A percentile compares a stretch with the other conserved stretches of the same genome.
Evolutionary conservation across 2,888 invertebrate species (phyloP).

Genomic region (Drosophila aldrichi): DNA sequence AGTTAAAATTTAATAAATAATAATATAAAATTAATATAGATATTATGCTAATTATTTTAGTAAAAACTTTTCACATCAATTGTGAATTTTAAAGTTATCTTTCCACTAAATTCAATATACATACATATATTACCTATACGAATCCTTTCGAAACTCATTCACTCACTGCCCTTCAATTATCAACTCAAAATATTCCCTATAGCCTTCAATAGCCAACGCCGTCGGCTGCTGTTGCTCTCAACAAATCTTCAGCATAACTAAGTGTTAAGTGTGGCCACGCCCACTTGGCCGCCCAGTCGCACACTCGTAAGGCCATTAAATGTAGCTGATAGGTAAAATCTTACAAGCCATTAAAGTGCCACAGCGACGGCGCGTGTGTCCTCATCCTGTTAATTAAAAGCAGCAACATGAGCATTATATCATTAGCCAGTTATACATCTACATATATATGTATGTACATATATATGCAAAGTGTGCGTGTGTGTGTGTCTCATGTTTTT

Average conservation of each 20-base stretch:
- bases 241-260: constrained; percentile 12
- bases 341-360: constrained; percentile 72
- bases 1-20: too few species aligned
- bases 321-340: constrained; percentile 54
- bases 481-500: neutral
- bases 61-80: too few species aligned
- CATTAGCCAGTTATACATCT: constrained; percentile 56
- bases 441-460: constrained; percentile 13
- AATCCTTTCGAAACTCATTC: too few species aligned
- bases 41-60: too few species aligned
- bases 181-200: too few species aligned
- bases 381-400: constrained; percentile 75
- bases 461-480: constrained; percentile 18
- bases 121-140: too few species aligned
- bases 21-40: too few species aligned
- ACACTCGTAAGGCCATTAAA: constrained; percentile 17
- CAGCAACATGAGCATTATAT: constrained; percentile 58
- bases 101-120: too few species aligned
- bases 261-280: constrained; percentile 59
- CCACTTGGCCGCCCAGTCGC: constrained; percentile 7
- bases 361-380: constrained; percentile 55
- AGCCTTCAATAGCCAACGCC: neutral
- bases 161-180: too few species aligned
- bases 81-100: too few species aligned
- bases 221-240: neutral